Conservation (phyloP, 35 echinoderm and acorn worm species). For the Eucidaris tribuloides region DNA sequence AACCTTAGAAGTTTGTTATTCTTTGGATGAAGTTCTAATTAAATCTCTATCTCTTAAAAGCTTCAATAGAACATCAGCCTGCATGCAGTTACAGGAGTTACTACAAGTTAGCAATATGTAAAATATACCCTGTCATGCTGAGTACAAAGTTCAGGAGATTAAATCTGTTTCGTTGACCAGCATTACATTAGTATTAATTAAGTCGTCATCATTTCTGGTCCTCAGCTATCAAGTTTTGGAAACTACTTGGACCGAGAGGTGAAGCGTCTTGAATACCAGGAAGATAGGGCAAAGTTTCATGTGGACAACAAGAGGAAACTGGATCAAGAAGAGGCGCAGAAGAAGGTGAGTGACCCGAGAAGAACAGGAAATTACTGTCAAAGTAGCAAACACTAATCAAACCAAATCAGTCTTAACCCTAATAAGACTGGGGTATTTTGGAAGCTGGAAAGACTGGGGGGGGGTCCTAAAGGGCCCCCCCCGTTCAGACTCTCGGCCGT, state of each 20-base stretch:
- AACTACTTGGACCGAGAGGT: conserved; percentile 93
- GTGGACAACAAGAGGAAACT: conserved; percentile 66
- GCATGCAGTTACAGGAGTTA: no score
- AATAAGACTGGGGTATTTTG: no score
- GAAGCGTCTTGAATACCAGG: conserved; percentile 74
- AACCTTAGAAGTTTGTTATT: background rate
- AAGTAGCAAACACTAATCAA: background rate
- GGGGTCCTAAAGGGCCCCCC: no score
- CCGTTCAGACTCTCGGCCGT: no score
- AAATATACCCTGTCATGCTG: background rate
- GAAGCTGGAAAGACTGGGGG: no score
- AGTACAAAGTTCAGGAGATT: no score
- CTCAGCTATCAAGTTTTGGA: conserved; percentile 69
- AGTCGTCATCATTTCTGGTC: background rate
- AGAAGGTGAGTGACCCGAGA: conserved; percentile 46
- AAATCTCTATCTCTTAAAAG: background rate
- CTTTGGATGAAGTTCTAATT: background rate
- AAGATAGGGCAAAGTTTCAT: conserved; percentile 65
- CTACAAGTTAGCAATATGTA: no score
- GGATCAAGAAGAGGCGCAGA: conserved; percentile 87
- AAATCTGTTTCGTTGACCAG: background rate
- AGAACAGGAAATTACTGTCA: background rate
- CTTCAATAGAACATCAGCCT: background rate
- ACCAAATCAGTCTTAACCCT: no score
- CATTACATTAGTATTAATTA: background rate